These are phyloP conservation scores for Silurus meridionalis DNA, from an alignment of 2,113 vertebrate genomes.

Conservation along the genomic window DNA sequence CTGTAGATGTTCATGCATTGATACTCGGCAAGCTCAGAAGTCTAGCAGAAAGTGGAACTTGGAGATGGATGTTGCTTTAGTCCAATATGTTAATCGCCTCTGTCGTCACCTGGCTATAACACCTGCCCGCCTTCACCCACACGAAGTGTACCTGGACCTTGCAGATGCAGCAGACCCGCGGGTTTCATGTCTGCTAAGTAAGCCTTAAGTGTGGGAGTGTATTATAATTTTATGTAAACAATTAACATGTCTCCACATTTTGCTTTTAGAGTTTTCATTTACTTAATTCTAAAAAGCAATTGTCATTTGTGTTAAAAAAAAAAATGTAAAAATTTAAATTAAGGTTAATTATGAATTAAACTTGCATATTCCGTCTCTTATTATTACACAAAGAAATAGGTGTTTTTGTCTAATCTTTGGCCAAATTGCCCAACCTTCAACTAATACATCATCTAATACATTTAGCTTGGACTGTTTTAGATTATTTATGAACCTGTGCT, in stretches of 20 bases:
- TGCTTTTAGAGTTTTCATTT: neutral
- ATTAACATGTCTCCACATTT: neutral
- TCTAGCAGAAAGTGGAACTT: constrained; percentile 89
- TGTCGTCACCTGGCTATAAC: constrained; percentile 96
- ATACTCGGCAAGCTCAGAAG: constrained; percentile 90
- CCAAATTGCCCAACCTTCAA: neutral
- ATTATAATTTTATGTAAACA: neutral
- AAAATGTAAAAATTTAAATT: too few species aligned
- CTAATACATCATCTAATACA: neutral
- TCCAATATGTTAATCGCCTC: constrained; percentile 90
- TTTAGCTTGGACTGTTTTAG: neutral
- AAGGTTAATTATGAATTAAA: neutral
- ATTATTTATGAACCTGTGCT: neutral
- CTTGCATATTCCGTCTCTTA: too few species aligned
- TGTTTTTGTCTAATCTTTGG: too few species aligned
- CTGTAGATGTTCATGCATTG: constrained; percentile 89
- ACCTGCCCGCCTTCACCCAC: constrained; percentile 89
- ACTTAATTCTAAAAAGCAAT: neutral
- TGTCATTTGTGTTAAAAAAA: neutral
- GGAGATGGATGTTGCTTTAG: constrained; percentile 93
- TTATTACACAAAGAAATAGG: too few species aligned
- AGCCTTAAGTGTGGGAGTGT: constrained; percentile 36
- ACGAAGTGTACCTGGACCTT: constrained; percentile 92
- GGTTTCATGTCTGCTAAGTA: constrained; percentile 86
- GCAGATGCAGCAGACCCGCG: constrained; percentile 85